Evolutionary conservation across 2,888 invertebrate species (phyloP).

Genomic region (Neoscelio sp.): DNA sequence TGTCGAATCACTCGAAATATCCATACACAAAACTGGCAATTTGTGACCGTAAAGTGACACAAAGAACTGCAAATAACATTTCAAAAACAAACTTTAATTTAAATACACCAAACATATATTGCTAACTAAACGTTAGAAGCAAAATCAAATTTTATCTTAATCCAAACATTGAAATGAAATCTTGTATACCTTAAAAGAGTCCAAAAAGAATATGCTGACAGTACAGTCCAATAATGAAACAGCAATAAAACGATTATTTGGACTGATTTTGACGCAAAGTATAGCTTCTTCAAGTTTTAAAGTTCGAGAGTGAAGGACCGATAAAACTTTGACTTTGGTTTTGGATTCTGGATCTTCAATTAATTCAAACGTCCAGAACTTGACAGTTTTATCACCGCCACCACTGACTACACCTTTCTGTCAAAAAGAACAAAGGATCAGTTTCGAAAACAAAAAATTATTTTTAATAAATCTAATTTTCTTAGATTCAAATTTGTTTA

Average conservation of each 20-base stretch:
- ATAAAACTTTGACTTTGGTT: slow-evolving; percentile 88
- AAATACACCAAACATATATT: too few species aligned
- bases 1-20: slow-evolving; percentile 94
- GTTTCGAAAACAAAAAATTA: slow-evolving; percentile 30
- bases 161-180: too few species aligned
- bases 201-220: slow-evolving; percentile 97
- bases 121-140: too few species aligned
- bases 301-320: slow-evolving; percentile 91
- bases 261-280: slow-evolving; percentile 91
- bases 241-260: slow-evolving; percentile 94
- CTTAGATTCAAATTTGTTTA: not conserved
- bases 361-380: slow-evolving; percentile 97
- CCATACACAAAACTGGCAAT: slow-evolving; percentile 95
- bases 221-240: slow-evolving; percentile 96
- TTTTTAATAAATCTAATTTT: slow-evolving; percentile 28
- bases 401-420: slow-evolving; percentile 93
- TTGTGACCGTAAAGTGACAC: slow-evolving; percentile 98
- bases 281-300: slow-evolving; percentile 95
- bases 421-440: slow-evolving; percentile 78
- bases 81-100: slow-evolving; percentile 16
- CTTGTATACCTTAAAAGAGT: slow-evolving; percentile 95
- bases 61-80: slow-evolving; percentile 88
- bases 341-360: slow-evolving; percentile 87
- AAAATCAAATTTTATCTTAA: too few species aligned
- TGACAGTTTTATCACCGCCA: slow-evolving; percentile 94